Evolutionary conservation across 2,113 vertebrate genomes (phyloP).

Genomic region (Mustela lutreola): DNA sequence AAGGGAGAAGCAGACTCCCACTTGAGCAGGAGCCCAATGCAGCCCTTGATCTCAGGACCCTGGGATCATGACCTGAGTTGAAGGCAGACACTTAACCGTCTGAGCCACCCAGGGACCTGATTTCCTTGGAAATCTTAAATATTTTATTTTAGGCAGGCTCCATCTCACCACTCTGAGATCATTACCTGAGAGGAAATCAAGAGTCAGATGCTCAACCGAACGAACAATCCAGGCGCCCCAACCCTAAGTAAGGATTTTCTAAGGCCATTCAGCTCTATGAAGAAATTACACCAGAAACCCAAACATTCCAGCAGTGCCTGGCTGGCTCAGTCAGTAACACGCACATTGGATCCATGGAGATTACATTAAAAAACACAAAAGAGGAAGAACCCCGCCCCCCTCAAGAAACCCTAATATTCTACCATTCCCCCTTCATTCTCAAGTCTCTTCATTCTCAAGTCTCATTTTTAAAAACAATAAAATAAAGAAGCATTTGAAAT

Average conservation of each 20-base stretch:
- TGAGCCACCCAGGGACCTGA: too few species aligned
- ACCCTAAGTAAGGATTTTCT: neutral
- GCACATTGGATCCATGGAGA: too few species aligned
- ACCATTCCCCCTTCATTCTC: neutral
- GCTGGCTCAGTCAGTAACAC: neutral
- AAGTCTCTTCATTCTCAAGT: neutral
- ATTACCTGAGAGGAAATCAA: too few species aligned
- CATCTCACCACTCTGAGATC: too few species aligned
- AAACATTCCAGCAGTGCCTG: neutral
- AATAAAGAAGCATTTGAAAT: neutral
- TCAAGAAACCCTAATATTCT: too few species aligned
- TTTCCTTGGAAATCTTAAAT: slow-evolving; percentile 42
- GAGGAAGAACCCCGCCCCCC: accelerated
- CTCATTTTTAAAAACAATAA: neutral
- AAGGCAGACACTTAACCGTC: too few species aligned
- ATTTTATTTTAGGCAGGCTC: neutral
- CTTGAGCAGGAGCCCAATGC: accelerated
- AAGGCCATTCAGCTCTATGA: neutral
- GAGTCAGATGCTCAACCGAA: too few species aligned
- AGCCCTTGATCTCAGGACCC: too few species aligned
- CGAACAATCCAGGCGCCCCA: too few species aligned
- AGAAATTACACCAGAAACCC: neutral
- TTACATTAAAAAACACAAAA: too few species aligned
- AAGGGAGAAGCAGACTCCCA: too few species aligned
- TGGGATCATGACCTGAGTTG: too few species aligned